phyloP scores from a whole-genome alignment of 2,113 vertebrate species.

The Dasyurus viverrinus region DNA sequence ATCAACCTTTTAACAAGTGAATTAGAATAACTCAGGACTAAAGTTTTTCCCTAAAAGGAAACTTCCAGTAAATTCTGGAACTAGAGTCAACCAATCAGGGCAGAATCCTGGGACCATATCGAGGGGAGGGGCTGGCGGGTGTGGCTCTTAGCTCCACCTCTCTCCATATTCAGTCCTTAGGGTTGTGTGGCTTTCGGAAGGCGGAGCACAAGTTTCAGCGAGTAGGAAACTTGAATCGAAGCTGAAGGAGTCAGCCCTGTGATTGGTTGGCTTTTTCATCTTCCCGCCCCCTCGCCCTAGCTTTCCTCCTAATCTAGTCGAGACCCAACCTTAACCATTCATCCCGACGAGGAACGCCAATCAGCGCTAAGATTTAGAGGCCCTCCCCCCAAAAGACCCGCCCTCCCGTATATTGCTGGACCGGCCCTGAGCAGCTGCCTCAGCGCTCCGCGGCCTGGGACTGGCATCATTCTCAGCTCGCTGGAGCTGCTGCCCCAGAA shows the following conservation, averaged over 20 bases:
- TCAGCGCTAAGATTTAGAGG: constrained; percentile 1
- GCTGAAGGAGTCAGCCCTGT: background rate
- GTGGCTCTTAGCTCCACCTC: background rate
- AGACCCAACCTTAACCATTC: background rate
- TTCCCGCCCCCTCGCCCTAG: background rate
- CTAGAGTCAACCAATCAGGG: background rate
- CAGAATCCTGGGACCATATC: background rate
- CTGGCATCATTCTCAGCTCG: fast-evolving
- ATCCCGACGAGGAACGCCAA: constrained; percentile 57
- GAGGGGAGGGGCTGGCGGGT: background rate
- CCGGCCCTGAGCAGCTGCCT: background rate
- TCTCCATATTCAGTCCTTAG: background rate
- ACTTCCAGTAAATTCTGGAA: constrained; percentile 56
- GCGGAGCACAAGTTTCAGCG: background rate
- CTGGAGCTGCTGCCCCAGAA: constrained; percentile 50
- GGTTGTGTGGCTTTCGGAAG: background rate
- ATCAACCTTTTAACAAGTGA: background rate
- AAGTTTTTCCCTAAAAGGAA: background rate
- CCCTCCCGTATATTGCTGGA: background rate
- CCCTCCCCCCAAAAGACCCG: background rate
- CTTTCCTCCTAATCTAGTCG: background rate
- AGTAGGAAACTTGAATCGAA: background rate
- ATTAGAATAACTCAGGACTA: background rate
- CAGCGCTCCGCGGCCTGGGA: background rate
- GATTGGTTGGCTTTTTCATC: constrained; percentile 50